These are phyloP conservation scores for Cercopithecus mona DNA, from an alignment of 2,113 vertebrate genomes.

Conservation along the genomic window DNA sequence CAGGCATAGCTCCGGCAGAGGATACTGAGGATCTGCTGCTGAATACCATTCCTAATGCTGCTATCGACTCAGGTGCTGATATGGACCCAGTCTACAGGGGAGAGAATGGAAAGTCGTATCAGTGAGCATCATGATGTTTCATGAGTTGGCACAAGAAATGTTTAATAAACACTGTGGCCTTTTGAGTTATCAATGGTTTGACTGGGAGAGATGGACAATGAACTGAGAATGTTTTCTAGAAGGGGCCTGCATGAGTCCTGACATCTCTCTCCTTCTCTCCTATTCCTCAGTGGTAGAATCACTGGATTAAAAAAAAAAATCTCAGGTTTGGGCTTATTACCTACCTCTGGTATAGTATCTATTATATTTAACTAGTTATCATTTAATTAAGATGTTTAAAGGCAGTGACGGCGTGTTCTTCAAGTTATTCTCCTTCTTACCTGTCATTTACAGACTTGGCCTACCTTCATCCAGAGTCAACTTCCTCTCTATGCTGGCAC, in stretches of 20 bases:
- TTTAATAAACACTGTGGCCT: neutral
- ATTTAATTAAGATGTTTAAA: neutral
- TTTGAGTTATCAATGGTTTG: neutral
- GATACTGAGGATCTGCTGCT: neutral
- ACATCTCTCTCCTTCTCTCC: neutral
- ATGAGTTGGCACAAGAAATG: neutral
- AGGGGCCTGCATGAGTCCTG: neutral
- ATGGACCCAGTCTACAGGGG: neutral
- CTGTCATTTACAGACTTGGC: neutral
- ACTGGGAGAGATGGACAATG: neutral
- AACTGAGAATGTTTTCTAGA: neutral
- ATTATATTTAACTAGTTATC: neutral
- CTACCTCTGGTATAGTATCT: neutral
- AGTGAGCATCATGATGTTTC: neutral
- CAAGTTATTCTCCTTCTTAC: neutral
- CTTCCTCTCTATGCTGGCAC: neutral
- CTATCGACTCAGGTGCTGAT: accelerated
- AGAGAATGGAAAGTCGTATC: neutral
- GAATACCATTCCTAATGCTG: neutral
- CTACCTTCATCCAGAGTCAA: neutral
- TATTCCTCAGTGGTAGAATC: neutral
- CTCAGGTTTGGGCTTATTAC: neutral
- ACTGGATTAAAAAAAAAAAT: neutral
- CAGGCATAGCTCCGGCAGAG: neutral
- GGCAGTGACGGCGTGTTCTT: neutral